Percentiles rank a stretch among this genome's conserved stretches.
Evolutionary conservation across 2,797 vertebrate genomes (phyloP).

Genomic region (Dermochelys coriacea): DNA sequence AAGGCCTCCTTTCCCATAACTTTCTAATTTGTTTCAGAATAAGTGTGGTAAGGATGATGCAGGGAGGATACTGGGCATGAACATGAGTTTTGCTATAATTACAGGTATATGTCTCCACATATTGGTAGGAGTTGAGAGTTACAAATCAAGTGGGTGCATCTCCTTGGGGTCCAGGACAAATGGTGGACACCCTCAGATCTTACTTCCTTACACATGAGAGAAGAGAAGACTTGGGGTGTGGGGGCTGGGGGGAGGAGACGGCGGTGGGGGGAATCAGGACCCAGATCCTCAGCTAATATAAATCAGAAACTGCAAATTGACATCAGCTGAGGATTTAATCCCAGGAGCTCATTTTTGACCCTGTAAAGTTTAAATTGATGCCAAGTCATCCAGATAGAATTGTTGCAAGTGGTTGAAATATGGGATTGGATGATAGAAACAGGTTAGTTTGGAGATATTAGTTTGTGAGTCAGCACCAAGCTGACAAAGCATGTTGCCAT

Average conservation of each 20-base stretch:
- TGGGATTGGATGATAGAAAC: background rate
- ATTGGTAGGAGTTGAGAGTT: background rate
- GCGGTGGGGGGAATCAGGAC: background rate
- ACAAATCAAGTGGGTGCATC: background rate
- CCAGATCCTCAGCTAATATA: background rate
- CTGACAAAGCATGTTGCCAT: background rate
- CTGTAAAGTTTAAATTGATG: background rate
- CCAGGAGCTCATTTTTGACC: background rate
- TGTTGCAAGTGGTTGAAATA: background rate
- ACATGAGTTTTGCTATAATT: background rate
- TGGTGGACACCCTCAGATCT: slow-evolving; percentile 3
- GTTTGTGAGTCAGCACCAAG: background rate
- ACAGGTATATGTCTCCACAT: background rate
- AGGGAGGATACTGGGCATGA: background rate
- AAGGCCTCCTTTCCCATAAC: background rate
- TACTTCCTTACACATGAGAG: background rate
- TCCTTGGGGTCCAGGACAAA: background rate
- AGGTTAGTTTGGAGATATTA: background rate
- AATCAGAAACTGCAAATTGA: background rate
- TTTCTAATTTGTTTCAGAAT: background rate
- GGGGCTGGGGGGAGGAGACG: too few species aligned
- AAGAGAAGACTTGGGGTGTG: slow-evolving; percentile 18
- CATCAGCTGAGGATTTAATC: background rate
- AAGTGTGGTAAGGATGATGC: background rate
- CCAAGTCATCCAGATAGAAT: background rate